A percentile compares a stretch with the other conserved stretches of the same genome.
phyloP scores from a whole-genome alignment of 2,888 invertebrate genomes.

The Neria commutata region DNA sequence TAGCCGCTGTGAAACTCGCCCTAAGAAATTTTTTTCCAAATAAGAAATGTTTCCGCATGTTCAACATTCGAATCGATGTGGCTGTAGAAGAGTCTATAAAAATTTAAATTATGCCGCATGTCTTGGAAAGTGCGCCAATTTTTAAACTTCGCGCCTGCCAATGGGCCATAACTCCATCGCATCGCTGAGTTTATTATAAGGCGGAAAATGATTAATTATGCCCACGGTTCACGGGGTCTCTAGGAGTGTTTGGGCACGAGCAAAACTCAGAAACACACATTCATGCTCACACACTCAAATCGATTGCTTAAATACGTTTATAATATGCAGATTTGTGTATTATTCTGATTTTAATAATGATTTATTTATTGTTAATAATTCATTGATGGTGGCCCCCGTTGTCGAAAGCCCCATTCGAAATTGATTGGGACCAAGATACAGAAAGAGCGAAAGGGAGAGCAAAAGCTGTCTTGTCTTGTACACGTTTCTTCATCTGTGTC shows the following conservation, averaged over 20 bases:
- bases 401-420: conserved; percentile 5
- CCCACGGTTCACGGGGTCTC: too few species aligned
- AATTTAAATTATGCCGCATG: too few species aligned
- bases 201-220: conserved; percentile 58
- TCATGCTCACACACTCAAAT: background rate
- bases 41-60: too few species aligned
- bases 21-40: too few species aligned
- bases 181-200: conserved; percentile 58
- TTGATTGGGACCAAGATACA: conserved; percentile 45
- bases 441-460: too few species aligned
- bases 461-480: too few species aligned
- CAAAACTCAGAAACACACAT: conserved; percentile 9
- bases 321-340: conserved; percentile 53
- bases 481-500: too few species aligned
- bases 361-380: conserved; percentile 61
- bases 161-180: background rate
- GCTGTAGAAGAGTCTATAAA: too few species aligned
- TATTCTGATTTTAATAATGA: conserved; percentile 60
- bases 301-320: conserved; percentile 20
- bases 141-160: too few species aligned
- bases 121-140: too few species aligned
- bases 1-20: too few species aligned
- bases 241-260: conserved; percentile 39
- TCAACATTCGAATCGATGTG: too few species aligned
- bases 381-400: conserved; percentile 51